Conservation (phyloP, 2,797 vertebrate genomes). For the Catharus ustulatus region DNA sequence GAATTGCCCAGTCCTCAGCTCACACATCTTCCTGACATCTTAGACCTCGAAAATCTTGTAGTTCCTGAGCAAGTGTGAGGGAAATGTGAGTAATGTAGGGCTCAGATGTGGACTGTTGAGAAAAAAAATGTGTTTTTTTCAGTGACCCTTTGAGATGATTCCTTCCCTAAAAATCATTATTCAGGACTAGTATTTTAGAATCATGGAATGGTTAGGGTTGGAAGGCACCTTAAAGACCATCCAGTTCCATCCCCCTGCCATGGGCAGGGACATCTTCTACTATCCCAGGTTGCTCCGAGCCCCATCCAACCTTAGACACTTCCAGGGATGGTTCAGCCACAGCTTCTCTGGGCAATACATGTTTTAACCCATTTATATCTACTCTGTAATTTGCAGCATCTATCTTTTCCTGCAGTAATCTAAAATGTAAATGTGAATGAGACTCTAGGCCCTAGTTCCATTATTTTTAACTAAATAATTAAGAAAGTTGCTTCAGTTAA, state of each 20-base stretch:
- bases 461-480: background rate
- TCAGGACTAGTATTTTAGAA: background rate
- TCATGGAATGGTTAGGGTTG: background rate
- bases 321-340: background rate
- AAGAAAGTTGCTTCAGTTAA: background rate
- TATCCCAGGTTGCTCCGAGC: background rate
- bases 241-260: background rate
- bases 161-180: background rate
- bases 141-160: background rate
- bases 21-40: background rate
- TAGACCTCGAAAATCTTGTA: background rate
- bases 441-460: background rate
- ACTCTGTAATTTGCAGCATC: background rate
- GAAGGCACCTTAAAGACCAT: background rate
- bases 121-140: background rate
- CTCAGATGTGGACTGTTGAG: accelerated
- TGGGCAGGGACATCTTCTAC: background rate
- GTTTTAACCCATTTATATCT: background rate
- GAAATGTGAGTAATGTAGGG: background rate
- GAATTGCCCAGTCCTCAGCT: background rate
- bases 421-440: background rate
- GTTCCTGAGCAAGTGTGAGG: accelerated
- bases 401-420: background rate
- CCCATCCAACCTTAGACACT: accelerated
- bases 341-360: background rate